A percentile compares a stretch with the other conserved stretches of the same genome.
phyloP scores from a whole-genome alignment of 1,140 invertebrate species.

The Patella vulgata region DNA sequence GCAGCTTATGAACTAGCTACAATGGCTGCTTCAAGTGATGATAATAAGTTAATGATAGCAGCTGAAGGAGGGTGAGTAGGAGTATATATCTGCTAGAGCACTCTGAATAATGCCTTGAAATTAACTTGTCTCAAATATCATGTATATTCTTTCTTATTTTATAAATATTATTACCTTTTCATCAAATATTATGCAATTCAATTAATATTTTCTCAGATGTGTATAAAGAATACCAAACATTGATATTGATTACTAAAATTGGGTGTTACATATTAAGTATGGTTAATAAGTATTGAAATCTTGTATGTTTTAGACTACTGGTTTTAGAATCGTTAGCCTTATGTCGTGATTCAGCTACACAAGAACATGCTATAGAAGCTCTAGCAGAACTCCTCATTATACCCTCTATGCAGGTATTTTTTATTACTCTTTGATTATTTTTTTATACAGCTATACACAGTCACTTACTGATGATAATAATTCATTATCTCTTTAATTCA shows the following conservation, averaged over 20 bases:
- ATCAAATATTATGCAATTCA: too few species aligned
- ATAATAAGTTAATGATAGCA: conserved; percentile 64
- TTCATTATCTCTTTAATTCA: too few species aligned
- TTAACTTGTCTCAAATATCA: neutral
- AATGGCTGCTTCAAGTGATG: conserved; percentile 61
- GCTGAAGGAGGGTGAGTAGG: conserved; percentile 58
- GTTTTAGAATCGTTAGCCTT: conserved; percentile 51
- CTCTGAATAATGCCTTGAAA: neutral
- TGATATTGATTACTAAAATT: too few species aligned
- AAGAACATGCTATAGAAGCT: conserved; percentile 62
- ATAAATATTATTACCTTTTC: too few species aligned
- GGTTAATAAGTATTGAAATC: too few species aligned
- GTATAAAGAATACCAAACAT: too few species aligned
- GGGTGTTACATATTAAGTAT: too few species aligned
- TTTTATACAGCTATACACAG: too few species aligned
- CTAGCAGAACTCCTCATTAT: conserved; percentile 60
- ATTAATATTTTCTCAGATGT: too few species aligned
- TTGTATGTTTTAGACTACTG: conserved; percentile 52
- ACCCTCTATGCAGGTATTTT: conserved; percentile 58
- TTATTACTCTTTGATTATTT: too few species aligned
- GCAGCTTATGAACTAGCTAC: conserved; percentile 62
- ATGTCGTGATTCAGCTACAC: conserved; percentile 55
- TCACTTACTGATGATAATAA: too few species aligned
- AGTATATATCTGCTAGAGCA: neutral
- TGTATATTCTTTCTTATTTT: neutral